phyloP scores from a whole-genome alignment of 2,113 vertebrate genomes.

The Nannobrachium achirus region DNA sequence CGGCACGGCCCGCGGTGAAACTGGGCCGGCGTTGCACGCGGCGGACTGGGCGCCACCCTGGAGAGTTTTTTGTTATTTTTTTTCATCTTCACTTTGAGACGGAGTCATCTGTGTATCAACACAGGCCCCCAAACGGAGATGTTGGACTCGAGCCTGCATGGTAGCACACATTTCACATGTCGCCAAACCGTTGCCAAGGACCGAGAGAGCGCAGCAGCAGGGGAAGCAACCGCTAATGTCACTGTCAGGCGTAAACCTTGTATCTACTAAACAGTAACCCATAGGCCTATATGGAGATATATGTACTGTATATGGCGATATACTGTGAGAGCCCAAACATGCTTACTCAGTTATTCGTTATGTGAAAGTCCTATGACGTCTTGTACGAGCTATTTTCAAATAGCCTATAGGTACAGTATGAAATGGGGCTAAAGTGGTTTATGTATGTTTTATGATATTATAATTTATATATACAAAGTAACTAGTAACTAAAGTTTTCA shows the following conservation, averaged over 20 bases:
- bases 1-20: slow-evolving; percentile 51
- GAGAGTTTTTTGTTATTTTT: slow-evolving; percentile 15
- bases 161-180: background rate
- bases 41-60: slow-evolving; percentile 32
- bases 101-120: slow-evolving; percentile 32
- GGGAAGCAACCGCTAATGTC: slow-evolving; percentile 4
- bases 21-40: slow-evolving; percentile 26
- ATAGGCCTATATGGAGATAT: too few species aligned
- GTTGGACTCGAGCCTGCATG: slow-evolving; percentile 11
- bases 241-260: background rate
- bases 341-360: too few species aligned
- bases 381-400: too few species aligned
- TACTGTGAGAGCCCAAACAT: too few species aligned
- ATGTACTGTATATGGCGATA: too few species aligned
- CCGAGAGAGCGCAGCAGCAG: background rate
- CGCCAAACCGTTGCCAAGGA: background rate
- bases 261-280: background rate
- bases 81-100: slow-evolving; percentile 68
- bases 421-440: too few species aligned
- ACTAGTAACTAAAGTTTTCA: too few species aligned
- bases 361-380: too few species aligned
- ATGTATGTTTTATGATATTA: too few species aligned
- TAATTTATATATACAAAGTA: too few species aligned
- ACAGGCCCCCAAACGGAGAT: slow-evolving; percentile 7
- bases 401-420: too few species aligned